Evolutionary conservation across 2,113 vertebrate species (phyloP).

Genomic region (Tamias sibiricus): DNA sequence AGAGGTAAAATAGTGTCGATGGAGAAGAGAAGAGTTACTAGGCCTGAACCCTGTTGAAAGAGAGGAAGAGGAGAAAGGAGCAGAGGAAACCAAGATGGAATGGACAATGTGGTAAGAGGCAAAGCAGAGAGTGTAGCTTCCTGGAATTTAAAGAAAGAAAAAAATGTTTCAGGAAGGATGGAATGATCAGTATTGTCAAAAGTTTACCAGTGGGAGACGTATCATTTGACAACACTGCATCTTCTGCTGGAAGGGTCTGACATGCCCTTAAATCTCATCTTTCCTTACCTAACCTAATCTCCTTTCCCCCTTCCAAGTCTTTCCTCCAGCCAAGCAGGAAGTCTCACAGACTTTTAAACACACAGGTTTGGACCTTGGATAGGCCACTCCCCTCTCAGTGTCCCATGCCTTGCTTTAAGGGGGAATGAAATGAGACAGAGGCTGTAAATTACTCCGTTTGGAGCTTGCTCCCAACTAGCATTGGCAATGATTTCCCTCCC

Average conservation of each 20-base stretch:
- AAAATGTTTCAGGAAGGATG: neutral
- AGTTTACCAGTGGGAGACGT: neutral
- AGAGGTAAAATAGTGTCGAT: neutral
- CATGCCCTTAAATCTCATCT: neutral
- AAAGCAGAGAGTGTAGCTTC: neutral
- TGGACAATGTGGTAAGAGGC: neutral
- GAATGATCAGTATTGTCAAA: neutral
- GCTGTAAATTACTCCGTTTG: neutral
- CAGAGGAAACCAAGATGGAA: neutral
- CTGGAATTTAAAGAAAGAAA: neutral
- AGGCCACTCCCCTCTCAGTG: neutral
- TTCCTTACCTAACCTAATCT: neutral
- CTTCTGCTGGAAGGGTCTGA: neutral
- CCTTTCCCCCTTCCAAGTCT: neutral
- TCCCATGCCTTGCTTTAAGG: neutral
- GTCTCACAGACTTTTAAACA: neutral
- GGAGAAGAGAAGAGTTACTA: neutral
- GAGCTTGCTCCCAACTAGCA: neutral
- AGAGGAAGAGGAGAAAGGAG: neutral
- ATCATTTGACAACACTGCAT: neutral
- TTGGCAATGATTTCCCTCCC: neutral
- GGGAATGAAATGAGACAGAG: neutral
- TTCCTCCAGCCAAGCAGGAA: neutral
- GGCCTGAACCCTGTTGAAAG: neutral
- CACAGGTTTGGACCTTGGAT: neutral